Percentiles rank a stretch among this genome's conserved stretches.
Evolutionary conservation across 2,888 invertebrate species (phyloP).

Genomic region (Vesta saturnalis): DNA sequence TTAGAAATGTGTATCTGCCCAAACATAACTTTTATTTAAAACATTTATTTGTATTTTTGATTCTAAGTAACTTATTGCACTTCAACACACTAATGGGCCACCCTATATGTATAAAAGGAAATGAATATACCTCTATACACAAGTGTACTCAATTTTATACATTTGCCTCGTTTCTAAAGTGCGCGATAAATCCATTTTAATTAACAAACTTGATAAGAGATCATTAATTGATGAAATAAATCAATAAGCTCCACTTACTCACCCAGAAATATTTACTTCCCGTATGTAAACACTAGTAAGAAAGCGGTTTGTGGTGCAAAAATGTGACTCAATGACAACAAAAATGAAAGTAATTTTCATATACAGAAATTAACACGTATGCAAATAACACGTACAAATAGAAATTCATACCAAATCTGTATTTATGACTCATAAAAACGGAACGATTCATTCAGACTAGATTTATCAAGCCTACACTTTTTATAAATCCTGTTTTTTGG

Average conservation of each 20-base stretch:
- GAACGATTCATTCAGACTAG: too few species aligned
- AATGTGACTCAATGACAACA: conserved; percentile 16
- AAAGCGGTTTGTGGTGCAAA: conserved; percentile 13
- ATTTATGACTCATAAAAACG: not conserved
- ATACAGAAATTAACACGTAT: conserved; percentile 18
- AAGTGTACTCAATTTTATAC: too few species aligned
- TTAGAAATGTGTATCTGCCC: too few species aligned
- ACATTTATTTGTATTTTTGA: too few species aligned
- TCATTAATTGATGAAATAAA: not conserved
- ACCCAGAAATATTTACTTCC: not conserved
- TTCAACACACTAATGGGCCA: too few species aligned
- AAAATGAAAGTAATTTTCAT: conserved; percentile 20
- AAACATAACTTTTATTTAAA: too few species aligned
- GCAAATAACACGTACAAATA: conserved; percentile 5
- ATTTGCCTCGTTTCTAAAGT: too few species aligned
- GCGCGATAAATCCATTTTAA: not conserved
- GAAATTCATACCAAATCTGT: conserved; percentile 7
- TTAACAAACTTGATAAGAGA: not conserved
- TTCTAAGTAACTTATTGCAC: too few species aligned
- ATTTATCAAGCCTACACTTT: too few species aligned
- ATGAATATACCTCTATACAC: too few species aligned
- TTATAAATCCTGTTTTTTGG: not conserved
- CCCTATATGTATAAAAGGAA: too few species aligned
- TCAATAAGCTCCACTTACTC: not conserved
- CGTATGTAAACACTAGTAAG: conserved; percentile 2